Evolutionary conservation across 2,797 vertebrate genomes (phyloP).

Genomic region (Gymnothorax reevesii): DNA sequence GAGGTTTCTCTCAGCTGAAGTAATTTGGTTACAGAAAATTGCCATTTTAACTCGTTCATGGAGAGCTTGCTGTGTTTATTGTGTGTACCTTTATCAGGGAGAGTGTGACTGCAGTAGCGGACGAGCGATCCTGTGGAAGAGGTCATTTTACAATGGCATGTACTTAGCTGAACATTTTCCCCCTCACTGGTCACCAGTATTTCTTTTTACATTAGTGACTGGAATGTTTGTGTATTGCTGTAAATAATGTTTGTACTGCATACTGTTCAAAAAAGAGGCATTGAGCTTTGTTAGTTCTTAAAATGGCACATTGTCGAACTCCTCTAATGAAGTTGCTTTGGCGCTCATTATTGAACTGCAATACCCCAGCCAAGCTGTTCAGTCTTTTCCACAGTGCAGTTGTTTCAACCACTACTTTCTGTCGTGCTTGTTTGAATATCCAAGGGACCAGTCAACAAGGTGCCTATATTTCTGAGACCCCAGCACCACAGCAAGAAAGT

Average conservation of each 20-base stretch:
- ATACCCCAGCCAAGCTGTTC: not conserved
- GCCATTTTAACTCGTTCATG: not conserved
- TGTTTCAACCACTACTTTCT: not conserved
- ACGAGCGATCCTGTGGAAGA: slow-evolving; percentile 18
- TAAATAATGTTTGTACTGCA: slow-evolving; percentile 35
- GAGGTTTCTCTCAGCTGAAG: slow-evolving; percentile 8
- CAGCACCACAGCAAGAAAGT: not conserved
- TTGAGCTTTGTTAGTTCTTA: slow-evolving; percentile 24
- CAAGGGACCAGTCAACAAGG: not conserved
- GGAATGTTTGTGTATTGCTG: slow-evolving; percentile 31
- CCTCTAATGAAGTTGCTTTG: slow-evolving; percentile 20
- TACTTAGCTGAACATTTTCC: slow-evolving; percentile 6
- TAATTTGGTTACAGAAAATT: not conserved
- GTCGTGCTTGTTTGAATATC: not conserved
- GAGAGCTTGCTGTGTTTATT: slow-evolving; percentile 24
- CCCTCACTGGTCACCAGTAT: slow-evolving; percentile 6
- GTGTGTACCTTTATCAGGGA: not conserved
- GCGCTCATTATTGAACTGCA: slow-evolving; percentile 19
- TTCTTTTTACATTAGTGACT: slow-evolving; percentile 17
- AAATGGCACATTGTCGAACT: slow-evolving; percentile 23
- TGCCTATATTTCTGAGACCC: not conserved
- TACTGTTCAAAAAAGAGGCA: slow-evolving; percentile 26
- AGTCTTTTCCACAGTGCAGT: not conserved
- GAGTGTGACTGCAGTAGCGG: slow-evolving; percentile 15
- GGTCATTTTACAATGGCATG: slow-evolving; percentile 11